Percentiles rank a stretch among this genome's conserved stretches.
phyloP scores from a whole-genome alignment of 2,888 invertebrate genomes.

The Pristionchus japonicus region DNA sequence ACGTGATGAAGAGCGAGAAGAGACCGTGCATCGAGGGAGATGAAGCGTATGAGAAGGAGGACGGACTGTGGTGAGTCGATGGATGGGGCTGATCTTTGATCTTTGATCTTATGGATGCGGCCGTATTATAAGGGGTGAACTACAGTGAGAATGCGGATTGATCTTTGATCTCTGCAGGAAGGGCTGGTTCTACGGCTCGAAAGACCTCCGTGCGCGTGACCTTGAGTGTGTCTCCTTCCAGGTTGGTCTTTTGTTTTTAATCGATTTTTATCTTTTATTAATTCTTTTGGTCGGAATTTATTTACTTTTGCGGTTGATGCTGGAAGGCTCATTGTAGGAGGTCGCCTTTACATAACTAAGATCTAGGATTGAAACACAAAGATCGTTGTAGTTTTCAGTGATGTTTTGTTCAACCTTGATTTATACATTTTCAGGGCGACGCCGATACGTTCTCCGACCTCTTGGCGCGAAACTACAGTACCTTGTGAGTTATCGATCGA shows the following conservation, averaged over 20 bases:
- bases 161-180: constrained; percentile 55
- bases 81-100: not conserved
- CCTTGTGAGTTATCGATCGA: constrained; percentile 47
- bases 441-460: constrained; percentile 63
- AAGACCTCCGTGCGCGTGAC: constrained; percentile 81
- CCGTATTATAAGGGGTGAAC: too few species aligned
- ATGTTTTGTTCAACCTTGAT: constrained; percentile 8
- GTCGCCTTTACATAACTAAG: too few species aligned
- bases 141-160: not conserved
- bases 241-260: constrained; percentile 81
- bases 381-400: too few species aligned
- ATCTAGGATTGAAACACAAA: too few species aligned
- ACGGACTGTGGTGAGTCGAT: constrained; percentile 55
- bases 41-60: constrained; percentile 66
- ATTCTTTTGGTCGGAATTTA: too few species aligned
- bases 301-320: too few species aligned
- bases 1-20: constrained; percentile 82
- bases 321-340: too few species aligned
- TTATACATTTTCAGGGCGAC: constrained; percentile 72
- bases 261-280: constrained; percentile 61
- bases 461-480: constrained; percentile 52
- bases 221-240: constrained; percentile 84
- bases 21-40: constrained; percentile 78
- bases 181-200: constrained; percentile 84
- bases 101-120: not conserved